A percentile compares a stretch with the other conserved stretches of the same genome.
These are phyloP conservation scores for Drosophila sechellia DNA, from an alignment of 1,140 invertebrate species.

Conservation along the genomic window DNA sequence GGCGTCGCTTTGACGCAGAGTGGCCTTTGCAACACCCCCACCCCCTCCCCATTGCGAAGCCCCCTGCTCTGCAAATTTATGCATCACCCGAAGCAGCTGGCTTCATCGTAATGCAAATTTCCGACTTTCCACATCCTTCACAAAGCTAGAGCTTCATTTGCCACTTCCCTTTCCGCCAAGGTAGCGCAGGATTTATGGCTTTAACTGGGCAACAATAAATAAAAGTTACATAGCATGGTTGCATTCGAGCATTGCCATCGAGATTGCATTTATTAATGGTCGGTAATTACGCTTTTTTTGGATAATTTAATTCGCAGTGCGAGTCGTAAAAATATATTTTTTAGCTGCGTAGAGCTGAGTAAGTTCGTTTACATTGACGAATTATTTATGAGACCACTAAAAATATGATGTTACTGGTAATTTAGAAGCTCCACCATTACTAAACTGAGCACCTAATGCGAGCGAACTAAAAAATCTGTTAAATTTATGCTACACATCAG, in stretches of 20 bases:
- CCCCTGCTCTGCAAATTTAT: conserved; percentile 22
- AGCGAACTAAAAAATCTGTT: not conserved
- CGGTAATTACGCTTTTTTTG: conserved; percentile 37
- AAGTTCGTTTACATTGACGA: not conserved
- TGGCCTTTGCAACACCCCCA: conserved; percentile 6
- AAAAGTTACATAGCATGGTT: conserved; percentile 41
- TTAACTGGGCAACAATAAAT: conserved; percentile 46
- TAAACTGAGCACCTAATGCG: not conserved
- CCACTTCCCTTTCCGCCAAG: conserved; percentile 25
- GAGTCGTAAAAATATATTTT: conserved; percentile 21
- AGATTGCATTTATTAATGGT: conserved; percentile 38
- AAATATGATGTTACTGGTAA: not conserved
- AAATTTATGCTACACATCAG: not conserved
- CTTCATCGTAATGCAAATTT: conserved; percentile 41
- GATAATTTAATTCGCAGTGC: conserved; percentile 10
- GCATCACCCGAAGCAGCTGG: conserved; percentile 43
- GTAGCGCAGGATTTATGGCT: conserved; percentile 30
- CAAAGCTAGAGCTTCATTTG: conserved; percentile 33
- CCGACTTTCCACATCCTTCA: conserved; percentile 47
- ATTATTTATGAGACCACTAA: conserved; percentile 9
- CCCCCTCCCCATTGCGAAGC: no score
- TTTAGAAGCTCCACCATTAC: conserved; percentile 3
- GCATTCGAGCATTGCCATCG: conserved; percentile 25
- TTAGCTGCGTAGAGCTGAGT: conserved; percentile 2
- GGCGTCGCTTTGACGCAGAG: conserved; percentile 47